These are phyloP conservation scores for Timandra comae DNA, from an alignment of 2,888 invertebrate species.

Conservation along the genomic window DNA sequence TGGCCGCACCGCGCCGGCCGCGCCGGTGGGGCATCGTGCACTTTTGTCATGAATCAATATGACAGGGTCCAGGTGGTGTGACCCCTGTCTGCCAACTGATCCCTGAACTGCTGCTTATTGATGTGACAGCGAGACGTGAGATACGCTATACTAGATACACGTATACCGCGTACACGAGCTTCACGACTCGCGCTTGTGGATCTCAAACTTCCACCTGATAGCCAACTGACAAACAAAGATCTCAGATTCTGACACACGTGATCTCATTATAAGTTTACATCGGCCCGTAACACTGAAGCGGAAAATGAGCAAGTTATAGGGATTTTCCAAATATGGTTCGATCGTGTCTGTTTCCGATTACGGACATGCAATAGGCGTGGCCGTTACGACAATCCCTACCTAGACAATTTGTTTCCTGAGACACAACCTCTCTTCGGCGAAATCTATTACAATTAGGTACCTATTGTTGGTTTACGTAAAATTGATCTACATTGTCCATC, in stretches of 20 bases:
- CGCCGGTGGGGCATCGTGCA: background rate
- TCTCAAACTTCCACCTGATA: slow-evolving; percentile 6
- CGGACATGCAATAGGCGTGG: slow-evolving; percentile 17
- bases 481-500: slow-evolving; percentile 15
- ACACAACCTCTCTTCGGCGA: slow-evolving; percentile 2
- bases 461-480: slow-evolving; percentile 11
- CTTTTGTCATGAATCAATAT: slow-evolving; percentile 6
- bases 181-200: background rate
- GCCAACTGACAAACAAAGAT: slow-evolving; percentile 15
- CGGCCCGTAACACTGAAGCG: background rate
- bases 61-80: slow-evolving; percentile 8
- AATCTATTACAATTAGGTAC: background rate
- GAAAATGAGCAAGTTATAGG: slow-evolving; percentile 2
- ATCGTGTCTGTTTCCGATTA: slow-evolving; percentile 8
- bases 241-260: slow-evolving; percentile 4
- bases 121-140: slow-evolving; percentile 13
- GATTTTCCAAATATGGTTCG: slow-evolving; percentile 6
- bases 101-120: slow-evolving; percentile 13
- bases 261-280: slow-evolving; percentile 7
- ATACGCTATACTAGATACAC: background rate
- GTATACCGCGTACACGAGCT: too few species aligned
- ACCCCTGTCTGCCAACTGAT: slow-evolving; percentile 15
- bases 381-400: slow-evolving; percentile 7
- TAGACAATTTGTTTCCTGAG: slow-evolving; percentile 5
- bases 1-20: too few species aligned